A percentile compares a stretch with the other conserved stretches of the same genome.
Evolutionary conservation across 2,797 vertebrate species (phyloP).

Genomic region (Calcarius lapponicus): DNA sequence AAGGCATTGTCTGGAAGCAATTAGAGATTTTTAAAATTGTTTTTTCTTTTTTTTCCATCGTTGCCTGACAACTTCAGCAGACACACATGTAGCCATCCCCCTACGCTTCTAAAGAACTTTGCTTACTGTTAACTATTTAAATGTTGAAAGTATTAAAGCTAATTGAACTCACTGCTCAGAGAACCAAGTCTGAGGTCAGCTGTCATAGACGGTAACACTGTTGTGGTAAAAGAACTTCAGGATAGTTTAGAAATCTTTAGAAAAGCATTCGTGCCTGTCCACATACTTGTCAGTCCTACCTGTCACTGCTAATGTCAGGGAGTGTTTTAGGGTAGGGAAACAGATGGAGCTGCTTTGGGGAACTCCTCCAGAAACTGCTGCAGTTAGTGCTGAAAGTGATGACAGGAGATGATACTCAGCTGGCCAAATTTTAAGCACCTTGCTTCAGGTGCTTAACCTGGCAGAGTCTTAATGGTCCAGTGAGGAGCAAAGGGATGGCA

Average conservation of each 20-base stretch:
- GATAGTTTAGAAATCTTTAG: conserved; percentile 28
- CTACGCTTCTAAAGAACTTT: background rate
- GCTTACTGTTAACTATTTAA: conserved; percentile 72
- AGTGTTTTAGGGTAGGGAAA: background rate
- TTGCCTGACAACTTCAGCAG: conserved; percentile 71
- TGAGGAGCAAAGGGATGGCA: background rate
- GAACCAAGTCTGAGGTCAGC: conserved; percentile 1
- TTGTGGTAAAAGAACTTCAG: conserved; percentile 25
- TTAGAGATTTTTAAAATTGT: conserved; percentile 35
- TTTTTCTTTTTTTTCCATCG: conserved; percentile 39
- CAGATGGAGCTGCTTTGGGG: conserved; percentile 38
- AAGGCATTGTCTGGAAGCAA: conserved; percentile 76
- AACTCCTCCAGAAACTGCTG: background rate
- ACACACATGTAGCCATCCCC: conserved; percentile 40
- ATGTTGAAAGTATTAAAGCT: conserved; percentile 68
- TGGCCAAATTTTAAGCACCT: background rate
- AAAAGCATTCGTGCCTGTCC: background rate
- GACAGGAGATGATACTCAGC: background rate
- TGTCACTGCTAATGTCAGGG: background rate
- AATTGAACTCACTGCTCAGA: conserved; percentile 39
- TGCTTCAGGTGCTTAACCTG: background rate
- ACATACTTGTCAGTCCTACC: conserved; percentile 33
- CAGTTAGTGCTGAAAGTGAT: background rate
- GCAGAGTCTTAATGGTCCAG: background rate
- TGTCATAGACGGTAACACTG: background rate